phyloP scores from a whole-genome alignment of 2,888 invertebrate species.

The Kryphioiulus occultus region DNA sequence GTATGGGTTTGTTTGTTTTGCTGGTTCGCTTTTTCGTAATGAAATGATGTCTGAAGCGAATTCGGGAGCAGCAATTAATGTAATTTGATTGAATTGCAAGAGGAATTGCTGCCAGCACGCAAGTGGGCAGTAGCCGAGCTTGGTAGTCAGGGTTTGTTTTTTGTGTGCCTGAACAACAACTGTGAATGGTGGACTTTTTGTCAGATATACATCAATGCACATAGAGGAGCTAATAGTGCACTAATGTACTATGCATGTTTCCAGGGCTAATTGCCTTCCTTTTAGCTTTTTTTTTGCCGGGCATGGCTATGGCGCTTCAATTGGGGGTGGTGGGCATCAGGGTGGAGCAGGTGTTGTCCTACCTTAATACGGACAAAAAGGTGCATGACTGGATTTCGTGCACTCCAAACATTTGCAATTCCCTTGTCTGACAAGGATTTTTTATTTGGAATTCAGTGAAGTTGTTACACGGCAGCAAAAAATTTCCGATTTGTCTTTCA shows the following conservation, averaged over 20 bases:
- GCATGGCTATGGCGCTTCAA: constrained; percentile 1
- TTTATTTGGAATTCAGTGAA: neutral
- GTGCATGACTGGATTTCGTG: constrained; percentile 40
- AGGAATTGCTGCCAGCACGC: constrained; percentile 35
- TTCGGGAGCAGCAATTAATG: constrained; percentile 43
- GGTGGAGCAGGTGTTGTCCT: constrained; percentile 39
- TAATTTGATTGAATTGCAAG: constrained; percentile 46
- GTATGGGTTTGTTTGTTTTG: neutral
- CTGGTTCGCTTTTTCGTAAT: constrained; percentile 1
- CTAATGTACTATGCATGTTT: constrained; percentile 40
- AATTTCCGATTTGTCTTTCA: neutral
- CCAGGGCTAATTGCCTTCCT: constrained; percentile 36
- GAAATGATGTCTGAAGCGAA: constrained; percentile 37
- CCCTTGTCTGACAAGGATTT: constrained; percentile 19
- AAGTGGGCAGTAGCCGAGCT: constrained; percentile 34
- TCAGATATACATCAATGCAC: constrained; percentile 36
- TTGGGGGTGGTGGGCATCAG: neutral
- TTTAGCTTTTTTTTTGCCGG: constrained; percentile 28
- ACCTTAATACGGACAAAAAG: neutral
- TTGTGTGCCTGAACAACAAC: neutral
- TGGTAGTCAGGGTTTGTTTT: neutral
- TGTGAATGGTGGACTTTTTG: constrained; percentile 33
- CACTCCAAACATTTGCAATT: constrained; percentile 20
- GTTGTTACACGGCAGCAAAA: neutral
- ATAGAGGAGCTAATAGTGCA: constrained; percentile 30